phyloP scores from a whole-genome alignment of 2,888 invertebrate genomes.

The Cryptocephalus primarius region DNA sequence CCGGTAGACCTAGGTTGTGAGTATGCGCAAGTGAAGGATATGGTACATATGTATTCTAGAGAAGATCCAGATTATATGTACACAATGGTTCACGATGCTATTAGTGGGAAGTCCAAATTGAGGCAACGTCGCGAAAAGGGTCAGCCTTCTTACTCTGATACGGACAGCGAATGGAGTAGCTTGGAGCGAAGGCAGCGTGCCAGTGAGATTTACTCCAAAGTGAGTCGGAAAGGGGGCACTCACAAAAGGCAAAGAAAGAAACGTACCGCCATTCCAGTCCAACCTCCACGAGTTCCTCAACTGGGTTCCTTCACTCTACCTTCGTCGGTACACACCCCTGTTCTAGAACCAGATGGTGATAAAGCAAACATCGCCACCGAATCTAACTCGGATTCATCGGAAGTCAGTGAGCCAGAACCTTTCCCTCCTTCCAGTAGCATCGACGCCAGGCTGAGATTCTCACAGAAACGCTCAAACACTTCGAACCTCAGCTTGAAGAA shows the following conservation, averaged over 20 bases:
- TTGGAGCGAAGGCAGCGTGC: slow-evolving; percentile 46
- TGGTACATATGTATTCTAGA: slow-evolving; percentile 41
- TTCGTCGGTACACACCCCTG: slow-evolving; percentile 30
- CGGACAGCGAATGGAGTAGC: slow-evolving; percentile 81
- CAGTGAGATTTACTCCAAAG: slow-evolving; percentile 51
- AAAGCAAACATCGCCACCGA: slow-evolving; percentile 33
- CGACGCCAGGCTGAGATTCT: slow-evolving; percentile 30
- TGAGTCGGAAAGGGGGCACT: slow-evolving; percentile 54
- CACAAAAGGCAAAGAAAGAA: slow-evolving; percentile 64
- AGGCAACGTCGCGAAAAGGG: slow-evolving; percentile 54
- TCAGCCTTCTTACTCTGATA: slow-evolving; percentile 69
- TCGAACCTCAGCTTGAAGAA: slow-evolving; percentile 37
- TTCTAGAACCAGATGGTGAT: slow-evolving; percentile 24
- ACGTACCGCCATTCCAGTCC: slow-evolving; percentile 71
- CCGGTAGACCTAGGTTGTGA: slow-evolving; percentile 64
- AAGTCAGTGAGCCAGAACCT: slow-evolving; percentile 32
- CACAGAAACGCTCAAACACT: slow-evolving; percentile 36
- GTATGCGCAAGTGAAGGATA: slow-evolving; percentile 60
- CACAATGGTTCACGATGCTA: slow-evolving; percentile 40
- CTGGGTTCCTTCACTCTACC: slow-evolving; percentile 29
- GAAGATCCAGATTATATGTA: slow-evolving; percentile 54
- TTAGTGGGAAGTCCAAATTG: slow-evolving; percentile 44
- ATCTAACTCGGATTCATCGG: slow-evolving; percentile 36
- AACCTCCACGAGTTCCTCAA: slow-evolving; percentile 55
- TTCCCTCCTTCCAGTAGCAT: slow-evolving; percentile 22